Evolutionary conservation across 1,140 invertebrate species (phyloP).

Genomic region (Periplaneta americana): DNA sequence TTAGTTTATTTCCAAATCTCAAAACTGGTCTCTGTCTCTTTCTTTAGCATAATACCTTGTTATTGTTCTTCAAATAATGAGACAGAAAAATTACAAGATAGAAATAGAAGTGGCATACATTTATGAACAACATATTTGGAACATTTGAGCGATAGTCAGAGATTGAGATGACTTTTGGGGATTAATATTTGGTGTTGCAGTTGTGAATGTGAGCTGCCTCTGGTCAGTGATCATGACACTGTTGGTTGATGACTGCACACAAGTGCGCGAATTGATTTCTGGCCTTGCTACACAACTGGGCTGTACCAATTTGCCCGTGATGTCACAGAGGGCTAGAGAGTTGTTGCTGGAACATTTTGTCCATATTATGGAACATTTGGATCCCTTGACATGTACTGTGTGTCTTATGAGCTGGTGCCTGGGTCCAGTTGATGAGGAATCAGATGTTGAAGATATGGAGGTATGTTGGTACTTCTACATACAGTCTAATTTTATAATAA

Average conservation of each 20-base stretch:
- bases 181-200: neutral
- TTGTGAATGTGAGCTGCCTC: neutral
- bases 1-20: too few species aligned
- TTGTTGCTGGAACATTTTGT: constrained; percentile 8
- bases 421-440: neutral
- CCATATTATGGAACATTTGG: neutral
- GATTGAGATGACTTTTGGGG: too few species aligned
- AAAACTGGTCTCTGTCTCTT: too few species aligned
- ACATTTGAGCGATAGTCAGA: too few species aligned
- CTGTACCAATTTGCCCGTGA: neutral
- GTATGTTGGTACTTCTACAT: neutral
- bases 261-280: neutral
- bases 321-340: neutral
- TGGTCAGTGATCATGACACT: constrained; percentile 5
- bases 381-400: neutral
- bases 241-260: neutral
- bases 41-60: too few species aligned
- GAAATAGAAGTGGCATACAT: too few species aligned
- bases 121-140: too few species aligned
- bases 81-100: too few species aligned
- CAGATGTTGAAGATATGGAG: neutral
- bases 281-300: neutral
- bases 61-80: too few species aligned
- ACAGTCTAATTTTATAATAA: neutral
- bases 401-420: neutral